Evolutionary conservation across 2,888 invertebrate species (phyloP), one percentile per base, ranked within the genome.

Genomic region (Agrochola lychnidis): DNA sequence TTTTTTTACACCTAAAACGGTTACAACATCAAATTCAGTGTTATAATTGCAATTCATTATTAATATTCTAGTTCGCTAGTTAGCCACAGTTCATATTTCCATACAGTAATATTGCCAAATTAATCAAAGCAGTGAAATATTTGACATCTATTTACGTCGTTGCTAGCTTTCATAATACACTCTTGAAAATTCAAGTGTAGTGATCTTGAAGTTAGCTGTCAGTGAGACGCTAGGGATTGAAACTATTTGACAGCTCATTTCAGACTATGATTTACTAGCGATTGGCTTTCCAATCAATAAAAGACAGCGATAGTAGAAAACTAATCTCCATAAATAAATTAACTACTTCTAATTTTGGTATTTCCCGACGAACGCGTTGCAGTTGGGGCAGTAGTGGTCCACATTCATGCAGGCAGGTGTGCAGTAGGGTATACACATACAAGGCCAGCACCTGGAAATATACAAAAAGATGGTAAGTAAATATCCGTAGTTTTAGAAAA

Each of bases 381-480:
- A 97, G 86, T 96, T 96, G 0, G 97, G 97, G 79, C 97, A 97
- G 81, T 97, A 97, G 83, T 97, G 97, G 73, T 97, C 96, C 40
- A 95, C 94, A 86, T 94, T 97, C 88, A 95, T 95, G 87, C 97
- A 97, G 40, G 96, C 94, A 61, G 97, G 96, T 91, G 96, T 94
- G 84, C 97, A 97, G 87, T 97, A 97, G 0, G 97, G 97, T 62
- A 97, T 76, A 67, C 97, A 96, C 42, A 97, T 87, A 70, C 97
- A 96, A 4, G 97, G 96, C 97, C 97, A 97, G 86, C 94, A 95
- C 61, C 96, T 96, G 90, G 88, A 91, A 90, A 77, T 40, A 85
- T 78, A 76, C 83, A 75, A 30, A 51, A 70, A 48, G 14, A 48
- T 16, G 16, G 16, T 45, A 14, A 36, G 3, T 36, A 36, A 36